Conservation (phyloP, 2,888 invertebrate genomes). For the Exocentrus adspersus region DNA sequence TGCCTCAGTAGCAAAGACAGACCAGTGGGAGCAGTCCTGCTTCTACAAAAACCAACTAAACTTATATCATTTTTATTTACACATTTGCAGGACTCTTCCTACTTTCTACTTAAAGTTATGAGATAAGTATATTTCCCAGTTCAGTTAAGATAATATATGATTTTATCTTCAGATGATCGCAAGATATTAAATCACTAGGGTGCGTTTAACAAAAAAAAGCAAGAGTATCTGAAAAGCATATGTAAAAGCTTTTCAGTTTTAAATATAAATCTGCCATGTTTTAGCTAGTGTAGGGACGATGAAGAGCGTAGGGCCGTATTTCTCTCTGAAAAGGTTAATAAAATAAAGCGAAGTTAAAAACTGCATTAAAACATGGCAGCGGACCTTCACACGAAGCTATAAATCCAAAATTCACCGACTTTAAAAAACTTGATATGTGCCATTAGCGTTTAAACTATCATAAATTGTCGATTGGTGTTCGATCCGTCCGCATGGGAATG, state of each 20-base stretch:
- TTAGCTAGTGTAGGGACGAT: constrained; percentile 22
- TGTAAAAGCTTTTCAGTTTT: constrained; percentile 41
- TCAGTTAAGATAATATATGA: neutral
- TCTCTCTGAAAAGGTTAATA: constrained; percentile 52
- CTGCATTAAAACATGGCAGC: constrained; percentile 54
- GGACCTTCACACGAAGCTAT: constrained; percentile 53
- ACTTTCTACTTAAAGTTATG: no score
- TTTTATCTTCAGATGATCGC: neutral
- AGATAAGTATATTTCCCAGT: neutral
- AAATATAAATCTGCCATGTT: constrained; percentile 38
- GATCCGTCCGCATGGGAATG: constrained; percentile 56
- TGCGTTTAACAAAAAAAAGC: constrained; percentile 37
- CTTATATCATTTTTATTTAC: no score
- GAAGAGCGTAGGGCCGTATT: constrained; percentile 43
- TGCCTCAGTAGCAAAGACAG: no score
- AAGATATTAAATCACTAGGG: neutral
- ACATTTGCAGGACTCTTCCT: no score
- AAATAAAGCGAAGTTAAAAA: constrained; percentile 58
- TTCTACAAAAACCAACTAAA: no score
- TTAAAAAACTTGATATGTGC: constrained; percentile 56
- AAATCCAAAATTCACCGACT: constrained; percentile 56
- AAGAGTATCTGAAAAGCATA: constrained; percentile 34
- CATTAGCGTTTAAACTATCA: constrained; percentile 61
- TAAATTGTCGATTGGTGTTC: constrained; percentile 62
- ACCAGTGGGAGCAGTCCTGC: no score